These are phyloP conservation scores for Triplophysa rosa DNA, from an alignment of 2,113 vertebrate species.

Conservation along the genomic window DNA sequence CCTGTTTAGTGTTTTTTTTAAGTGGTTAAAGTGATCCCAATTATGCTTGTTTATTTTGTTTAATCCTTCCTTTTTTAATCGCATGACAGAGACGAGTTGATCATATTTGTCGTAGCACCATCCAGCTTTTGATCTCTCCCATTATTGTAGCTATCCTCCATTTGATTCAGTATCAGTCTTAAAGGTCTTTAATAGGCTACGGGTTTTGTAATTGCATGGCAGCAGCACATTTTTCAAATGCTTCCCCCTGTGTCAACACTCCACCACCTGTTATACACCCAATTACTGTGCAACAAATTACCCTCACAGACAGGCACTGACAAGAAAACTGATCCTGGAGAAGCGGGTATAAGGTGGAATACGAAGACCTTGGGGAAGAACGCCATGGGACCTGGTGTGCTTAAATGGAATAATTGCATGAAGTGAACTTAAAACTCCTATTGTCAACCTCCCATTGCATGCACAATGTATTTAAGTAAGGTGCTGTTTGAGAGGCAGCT, in stretches of 20 bases:
- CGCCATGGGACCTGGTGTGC: background rate
- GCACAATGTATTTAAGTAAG: background rate
- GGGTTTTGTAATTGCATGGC: constrained; percentile 67
- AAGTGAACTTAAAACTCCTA: background rate
- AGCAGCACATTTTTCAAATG: constrained; percentile 76
- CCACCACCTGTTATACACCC: constrained; percentile 73
- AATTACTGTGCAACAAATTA: constrained; percentile 65
- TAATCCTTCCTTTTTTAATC: background rate
- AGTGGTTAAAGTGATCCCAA: too few species aligned
- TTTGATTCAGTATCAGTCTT: constrained; percentile 70
- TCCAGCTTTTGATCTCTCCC: constrained; percentile 53
- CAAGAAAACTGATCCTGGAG: constrained; percentile 23
- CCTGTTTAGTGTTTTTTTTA: too few species aligned
- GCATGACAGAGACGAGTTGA: background rate
- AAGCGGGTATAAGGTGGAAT: background rate
- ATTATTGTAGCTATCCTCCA: constrained; percentile 58
- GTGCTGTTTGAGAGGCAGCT: too few species aligned
- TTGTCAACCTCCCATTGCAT: background rate
- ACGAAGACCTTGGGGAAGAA: background rate
- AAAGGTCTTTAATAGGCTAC: constrained; percentile 68
- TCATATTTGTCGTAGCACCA: background rate
- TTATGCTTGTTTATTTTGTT: too few species aligned
- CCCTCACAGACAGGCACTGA: constrained; percentile 44
- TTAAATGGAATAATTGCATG: background rate
- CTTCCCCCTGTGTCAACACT: constrained; percentile 69